These are phyloP conservation scores for Trissolcus brochymenae DNA, from an alignment of 2,888 invertebrate genomes.

Conservation along the genomic window DNA sequence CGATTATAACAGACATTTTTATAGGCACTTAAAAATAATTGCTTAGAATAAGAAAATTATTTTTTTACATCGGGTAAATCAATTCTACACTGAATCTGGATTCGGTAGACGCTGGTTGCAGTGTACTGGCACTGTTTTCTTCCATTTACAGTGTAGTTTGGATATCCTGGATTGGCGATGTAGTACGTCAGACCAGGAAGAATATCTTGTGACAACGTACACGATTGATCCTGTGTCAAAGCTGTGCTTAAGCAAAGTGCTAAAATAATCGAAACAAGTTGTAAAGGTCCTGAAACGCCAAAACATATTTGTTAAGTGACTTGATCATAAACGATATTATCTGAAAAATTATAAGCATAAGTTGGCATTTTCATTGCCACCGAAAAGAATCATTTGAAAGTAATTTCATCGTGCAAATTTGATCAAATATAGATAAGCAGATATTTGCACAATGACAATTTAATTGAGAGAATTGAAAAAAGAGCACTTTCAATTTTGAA, in stretches of 20 bases:
- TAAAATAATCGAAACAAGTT: background rate
- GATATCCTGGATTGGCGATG: conserved; percentile 78
- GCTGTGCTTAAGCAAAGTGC: background rate
- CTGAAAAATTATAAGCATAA: background rate
- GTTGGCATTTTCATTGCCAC: background rate
- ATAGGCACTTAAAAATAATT: background rate
- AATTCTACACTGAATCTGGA: conserved; percentile 77
- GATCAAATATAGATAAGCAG: too few relatives aligned
- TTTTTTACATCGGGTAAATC: conserved; percentile 77
- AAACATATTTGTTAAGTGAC: background rate
- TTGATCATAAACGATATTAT: background rate
- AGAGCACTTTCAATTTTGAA: too few relatives aligned
- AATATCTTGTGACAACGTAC: conserved; percentile 77
- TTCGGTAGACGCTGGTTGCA: conserved; percentile 72
- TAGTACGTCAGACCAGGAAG: conserved; percentile 73
- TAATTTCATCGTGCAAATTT: background rate
- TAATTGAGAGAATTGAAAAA: too few relatives aligned
- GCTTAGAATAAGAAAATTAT: background rate
- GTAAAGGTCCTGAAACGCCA: background rate
- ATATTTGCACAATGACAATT: too few relatives aligned
- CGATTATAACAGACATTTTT: background rate
- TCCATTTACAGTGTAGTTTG: conserved; percentile 71
- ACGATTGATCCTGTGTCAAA: conserved; percentile 71
- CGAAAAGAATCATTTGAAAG: background rate
- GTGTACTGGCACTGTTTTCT: conserved; percentile 78